Base-by-base conservation (phyloP, 2,888 invertebrate genomes). In the Phasia obesa region DNA sequence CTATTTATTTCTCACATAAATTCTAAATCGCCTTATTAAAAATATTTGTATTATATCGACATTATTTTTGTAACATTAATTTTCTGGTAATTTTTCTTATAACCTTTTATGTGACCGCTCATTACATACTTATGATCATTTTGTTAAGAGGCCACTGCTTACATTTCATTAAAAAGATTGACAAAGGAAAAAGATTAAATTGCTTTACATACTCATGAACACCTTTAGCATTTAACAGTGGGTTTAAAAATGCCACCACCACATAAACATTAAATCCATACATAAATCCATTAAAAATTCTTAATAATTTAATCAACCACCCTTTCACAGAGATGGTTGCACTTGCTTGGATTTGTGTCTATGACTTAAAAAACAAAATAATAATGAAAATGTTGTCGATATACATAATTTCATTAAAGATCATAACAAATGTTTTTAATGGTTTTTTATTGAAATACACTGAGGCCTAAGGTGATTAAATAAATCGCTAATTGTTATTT, bases 321-420 rank as follows among this genome's bases (percentile, higher is more conserved):
- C 77, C 73, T 42, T 81, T 62, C 17, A 31, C 27, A 44, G 35
- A 57, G 25, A 65, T 19, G 27, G 57, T 13, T 38, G 49, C 57
- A 64, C 49, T 49, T 65, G 7, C 42, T 21, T 35, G 31, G 13
- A 25, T 25, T 13, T 64, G 23, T 25, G 44, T 76, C 57, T 51
- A 6, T 60, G 38, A 19, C 49, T 49, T 55, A 17, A 19, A 51
- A 23, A 55, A 67, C 6, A 47, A 38, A 3, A 59, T 6, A 49
- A 13, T 31, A 59, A 25, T 31, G 7, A 49, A 59, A 27, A 59
- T 65, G 49, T 73, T 71, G 79, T 74, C 70, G 73, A 74, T 70
- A 82, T n/a, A n/a, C n/a, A n/a, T 82, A 82, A 82, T 82, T 82
- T 82, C 73, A 82, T 82, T 82, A 77, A 57, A 70, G 82, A 74